These are phyloP conservation scores for Meloidogyne exigua DNA, from an alignment of 1,140 invertebrate species.

Conservation along the genomic window DNA sequence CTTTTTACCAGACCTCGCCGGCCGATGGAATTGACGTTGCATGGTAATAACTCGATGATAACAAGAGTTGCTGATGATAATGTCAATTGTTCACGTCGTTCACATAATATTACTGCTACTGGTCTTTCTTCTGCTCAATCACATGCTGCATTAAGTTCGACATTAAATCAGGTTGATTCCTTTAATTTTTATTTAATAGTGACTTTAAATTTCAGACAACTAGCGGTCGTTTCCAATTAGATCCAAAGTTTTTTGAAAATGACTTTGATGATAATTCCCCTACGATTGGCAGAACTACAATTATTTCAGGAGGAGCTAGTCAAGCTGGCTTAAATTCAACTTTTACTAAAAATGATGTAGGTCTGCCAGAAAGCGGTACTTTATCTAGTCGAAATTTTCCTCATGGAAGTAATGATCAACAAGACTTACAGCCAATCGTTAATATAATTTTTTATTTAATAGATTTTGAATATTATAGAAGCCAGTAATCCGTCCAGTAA, in stretches of 20 bases:
- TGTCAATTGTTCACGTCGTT: neutral
- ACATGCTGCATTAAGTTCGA: neutral
- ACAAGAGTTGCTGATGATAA: conserved; percentile 1
- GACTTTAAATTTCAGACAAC: neutral
- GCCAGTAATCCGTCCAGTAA: conserved; percentile 31
- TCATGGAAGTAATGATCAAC: neutral
- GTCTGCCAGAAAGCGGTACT: neutral
- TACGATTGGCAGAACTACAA: neutral
- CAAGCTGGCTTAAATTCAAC: conserved; percentile 2
- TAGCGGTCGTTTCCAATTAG: conserved; percentile 27
- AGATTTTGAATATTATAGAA: conserved; percentile 27
- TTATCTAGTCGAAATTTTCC: neutral
- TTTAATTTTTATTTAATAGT: conserved; percentile 11
- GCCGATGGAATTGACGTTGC: neutral
- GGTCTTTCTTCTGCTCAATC: conserved; percentile 21
- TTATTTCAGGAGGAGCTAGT: conserved; percentile 5
- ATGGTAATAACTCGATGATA: conserved; percentile 22
- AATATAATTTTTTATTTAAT: too few relatives aligned
- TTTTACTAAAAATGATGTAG: conserved; percentile 1
- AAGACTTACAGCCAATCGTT: conserved; percentile 36
- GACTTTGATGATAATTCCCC: conserved; percentile 26
- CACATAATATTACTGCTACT: conserved; percentile 8
- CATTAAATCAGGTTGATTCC: neutral
- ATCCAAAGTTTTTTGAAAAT: conserved; percentile 34
- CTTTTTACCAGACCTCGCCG: conserved; percentile 10